Evolutionary conservation across 2,797 vertebrate species (phyloP).

Genomic region (Bucorvus abyssinicus): DNA sequence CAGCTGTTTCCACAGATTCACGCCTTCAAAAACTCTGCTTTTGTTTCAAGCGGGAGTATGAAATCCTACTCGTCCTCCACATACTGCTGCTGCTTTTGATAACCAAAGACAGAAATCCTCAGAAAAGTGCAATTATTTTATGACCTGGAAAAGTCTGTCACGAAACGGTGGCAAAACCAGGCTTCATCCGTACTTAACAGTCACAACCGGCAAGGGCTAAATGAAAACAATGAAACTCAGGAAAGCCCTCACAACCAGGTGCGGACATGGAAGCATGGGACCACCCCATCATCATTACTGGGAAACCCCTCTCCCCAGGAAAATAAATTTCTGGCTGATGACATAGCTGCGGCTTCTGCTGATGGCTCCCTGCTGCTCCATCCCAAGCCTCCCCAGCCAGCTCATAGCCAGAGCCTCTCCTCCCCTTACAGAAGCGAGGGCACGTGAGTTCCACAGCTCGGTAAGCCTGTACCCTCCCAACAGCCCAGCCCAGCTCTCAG

Average conservation of each 20-base stretch:
- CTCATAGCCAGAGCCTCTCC: neutral
- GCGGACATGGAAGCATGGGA: neutral
- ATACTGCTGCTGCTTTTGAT: neutral
- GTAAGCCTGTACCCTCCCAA: neutral
- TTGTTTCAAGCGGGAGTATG: neutral
- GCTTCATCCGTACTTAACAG: neutral
- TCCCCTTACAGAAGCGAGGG: neutral
- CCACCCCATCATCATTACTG: neutral
- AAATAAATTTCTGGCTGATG: neutral
- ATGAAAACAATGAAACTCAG: neutral
- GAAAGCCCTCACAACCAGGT: neutral
- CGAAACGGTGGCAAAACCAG: neutral
- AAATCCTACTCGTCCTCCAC: neutral
- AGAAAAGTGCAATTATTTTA: neutral
- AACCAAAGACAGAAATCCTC: neutral
- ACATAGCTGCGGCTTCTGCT: fast-evolving
- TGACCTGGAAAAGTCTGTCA: neutral
- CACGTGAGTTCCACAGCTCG: fast-evolving
- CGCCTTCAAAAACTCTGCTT: neutral
- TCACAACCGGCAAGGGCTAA: neutral
- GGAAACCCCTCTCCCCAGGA: neutral
- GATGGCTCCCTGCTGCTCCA: neutral
- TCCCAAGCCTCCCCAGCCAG: neutral
- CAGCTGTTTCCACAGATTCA: neutral
- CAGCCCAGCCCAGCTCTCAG: neutral